Percentiles rank a stretch among this genome's conserved stretches.
Conservation (phyloP, 2,888 invertebrate species). For the Drosophila flavopinicola region DNA sequence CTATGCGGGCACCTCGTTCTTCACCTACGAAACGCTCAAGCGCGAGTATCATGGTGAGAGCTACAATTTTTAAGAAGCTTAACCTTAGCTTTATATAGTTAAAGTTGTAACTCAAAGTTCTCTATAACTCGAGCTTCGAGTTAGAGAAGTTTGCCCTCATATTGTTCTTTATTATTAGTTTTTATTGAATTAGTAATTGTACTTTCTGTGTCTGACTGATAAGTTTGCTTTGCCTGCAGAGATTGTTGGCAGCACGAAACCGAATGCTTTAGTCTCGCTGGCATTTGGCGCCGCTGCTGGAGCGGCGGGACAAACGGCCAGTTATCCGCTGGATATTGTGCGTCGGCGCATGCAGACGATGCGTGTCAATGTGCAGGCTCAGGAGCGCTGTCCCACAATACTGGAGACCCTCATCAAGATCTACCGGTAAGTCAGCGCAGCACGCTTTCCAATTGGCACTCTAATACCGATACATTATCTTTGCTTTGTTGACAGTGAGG, state of each 20-base stretch:
- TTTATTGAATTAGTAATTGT: neutral
- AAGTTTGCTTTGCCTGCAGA: constrained; percentile 75
- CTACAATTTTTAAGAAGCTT: neutral
- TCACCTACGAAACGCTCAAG: constrained; percentile 97
- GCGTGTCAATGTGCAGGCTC: constrained; percentile 84
- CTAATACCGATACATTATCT: neutral
- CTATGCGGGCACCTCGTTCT: constrained; percentile 98
- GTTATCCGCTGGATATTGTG: constrained; percentile 98
- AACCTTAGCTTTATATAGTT: too few species aligned
- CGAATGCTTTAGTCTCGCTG: constrained; percentile 88
- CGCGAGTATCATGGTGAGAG: constrained; percentile 89
- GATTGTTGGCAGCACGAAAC: constrained; percentile 84
- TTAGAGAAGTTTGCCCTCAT: too few species aligned
- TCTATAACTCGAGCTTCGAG: too few species aligned
- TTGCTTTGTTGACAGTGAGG: constrained; percentile 87
- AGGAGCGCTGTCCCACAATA: constrained; percentile 87
- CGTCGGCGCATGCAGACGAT: constrained; percentile 87
- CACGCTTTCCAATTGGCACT: neutral
- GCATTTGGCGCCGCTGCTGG: constrained; percentile 96
- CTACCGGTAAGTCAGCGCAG: constrained; percentile 88
- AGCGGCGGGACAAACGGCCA: constrained; percentile 95
- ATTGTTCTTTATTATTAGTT: too few species aligned
- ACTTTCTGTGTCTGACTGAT: too few species aligned
- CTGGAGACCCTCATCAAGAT: constrained; percentile 88
- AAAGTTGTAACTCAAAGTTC: too few species aligned